Conservation (phyloP, 2,888 invertebrate species). For the Chesias legatella region DNA sequence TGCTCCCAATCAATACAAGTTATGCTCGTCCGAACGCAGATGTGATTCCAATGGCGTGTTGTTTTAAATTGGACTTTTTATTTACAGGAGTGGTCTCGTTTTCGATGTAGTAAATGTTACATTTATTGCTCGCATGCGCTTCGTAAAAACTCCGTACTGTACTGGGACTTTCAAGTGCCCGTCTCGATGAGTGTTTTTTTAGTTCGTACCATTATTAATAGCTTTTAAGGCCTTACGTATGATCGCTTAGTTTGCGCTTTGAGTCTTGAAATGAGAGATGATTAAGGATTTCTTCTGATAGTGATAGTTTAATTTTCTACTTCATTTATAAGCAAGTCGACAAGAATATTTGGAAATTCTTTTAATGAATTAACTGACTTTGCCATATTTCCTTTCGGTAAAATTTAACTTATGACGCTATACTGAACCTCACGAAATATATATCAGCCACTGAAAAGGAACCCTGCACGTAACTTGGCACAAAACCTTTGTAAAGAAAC, state of each 20-base stretch:
- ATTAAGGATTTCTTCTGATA: slow-evolving; percentile 7
- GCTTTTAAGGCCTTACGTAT: slow-evolving; percentile 38
- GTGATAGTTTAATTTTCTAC: slow-evolving; percentile 3
- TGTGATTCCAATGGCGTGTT: slow-evolving; percentile 58
- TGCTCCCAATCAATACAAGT: slow-evolving; percentile 52
- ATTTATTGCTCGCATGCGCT: slow-evolving; percentile 62
- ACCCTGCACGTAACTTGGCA: no score
- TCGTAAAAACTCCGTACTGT: slow-evolving; percentile 57
- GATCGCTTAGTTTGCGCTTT: slow-evolving; percentile 38
- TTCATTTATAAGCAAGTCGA: no score
- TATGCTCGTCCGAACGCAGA: slow-evolving; percentile 54
- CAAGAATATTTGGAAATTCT: no score
- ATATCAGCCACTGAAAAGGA: no score
- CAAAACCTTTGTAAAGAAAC: no score
- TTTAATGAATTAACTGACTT: no score
- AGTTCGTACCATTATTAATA: slow-evolving; percentile 40
- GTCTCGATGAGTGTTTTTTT: slow-evolving; percentile 38
- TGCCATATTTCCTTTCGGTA: no score
- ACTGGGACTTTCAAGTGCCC: slow-evolving; percentile 40
- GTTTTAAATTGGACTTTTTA: slow-evolving; percentile 66
- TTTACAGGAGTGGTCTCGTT: slow-evolving; percentile 59
- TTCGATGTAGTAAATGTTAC: slow-evolving; percentile 58
- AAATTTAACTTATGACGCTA: no score
- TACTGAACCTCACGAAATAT: no score
- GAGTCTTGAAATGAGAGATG: slow-evolving; percentile 24